These are phyloP conservation scores for Aplocera efformata DNA, from an alignment of 2,888 invertebrate genomes.

Conservation along the genomic window DNA sequence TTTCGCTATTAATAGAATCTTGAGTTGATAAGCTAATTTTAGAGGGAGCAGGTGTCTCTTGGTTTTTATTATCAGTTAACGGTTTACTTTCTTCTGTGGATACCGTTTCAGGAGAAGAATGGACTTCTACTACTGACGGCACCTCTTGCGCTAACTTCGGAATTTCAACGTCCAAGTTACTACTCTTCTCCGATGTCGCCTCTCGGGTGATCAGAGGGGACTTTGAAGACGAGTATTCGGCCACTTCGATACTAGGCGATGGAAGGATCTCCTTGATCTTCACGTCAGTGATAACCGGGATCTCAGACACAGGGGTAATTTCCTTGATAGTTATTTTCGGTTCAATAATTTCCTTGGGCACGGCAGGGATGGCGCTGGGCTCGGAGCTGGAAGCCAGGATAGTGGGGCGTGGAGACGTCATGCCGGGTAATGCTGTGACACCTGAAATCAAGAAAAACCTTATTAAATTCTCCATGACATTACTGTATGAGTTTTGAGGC, in stretches of 20 bases:
- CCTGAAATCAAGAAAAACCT: constrained; percentile 44
- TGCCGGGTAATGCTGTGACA: constrained; percentile 57
- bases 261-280: constrained; percentile 72
- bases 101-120: constrained; percentile 33
- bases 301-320: constrained; percentile 79
- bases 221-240: constrained; percentile 66
- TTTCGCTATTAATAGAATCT: constrained; percentile 56
- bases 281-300: constrained; percentile 66
- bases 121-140: constrained; percentile 47
- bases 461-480: no score
- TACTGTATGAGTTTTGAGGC: no score
- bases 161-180: constrained; percentile 33
- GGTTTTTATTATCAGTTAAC: constrained; percentile 37
- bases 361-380: constrained; percentile 33
- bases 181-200: constrained; percentile 57
- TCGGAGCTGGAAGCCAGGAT: constrained; percentile 21
- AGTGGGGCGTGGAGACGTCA: constrained; percentile 44
- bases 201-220: constrained; percentile 68
- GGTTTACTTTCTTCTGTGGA: constrained; percentile 39
- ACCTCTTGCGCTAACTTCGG: constrained; percentile 48
- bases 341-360: constrained; percentile 49
- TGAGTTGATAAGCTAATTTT: constrained; percentile 65
- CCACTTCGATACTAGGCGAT: constrained; percentile 57
- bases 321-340: constrained; percentile 80
- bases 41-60: constrained; percentile 51